Conservation (phyloP, 2,797 vertebrate genomes). For the Karalla daura region DNA sequence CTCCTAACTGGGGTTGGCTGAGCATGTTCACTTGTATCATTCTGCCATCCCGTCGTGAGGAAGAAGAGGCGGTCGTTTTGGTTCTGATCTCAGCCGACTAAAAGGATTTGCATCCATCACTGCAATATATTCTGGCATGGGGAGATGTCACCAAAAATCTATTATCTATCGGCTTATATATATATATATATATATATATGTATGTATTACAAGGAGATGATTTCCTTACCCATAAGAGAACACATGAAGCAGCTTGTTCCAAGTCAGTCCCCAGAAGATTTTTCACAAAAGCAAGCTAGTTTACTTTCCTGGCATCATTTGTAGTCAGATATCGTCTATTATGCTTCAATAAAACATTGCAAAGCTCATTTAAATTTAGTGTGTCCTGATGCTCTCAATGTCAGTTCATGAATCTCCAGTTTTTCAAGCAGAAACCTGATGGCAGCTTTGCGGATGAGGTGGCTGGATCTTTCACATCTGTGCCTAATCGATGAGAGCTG, state of each 20-base stretch:
- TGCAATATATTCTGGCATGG: slow-evolving; percentile 54
- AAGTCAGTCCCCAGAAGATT: neutral
- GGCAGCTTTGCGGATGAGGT: slow-evolving; percentile 24
- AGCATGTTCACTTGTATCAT: slow-evolving; percentile 72
- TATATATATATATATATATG: no score
- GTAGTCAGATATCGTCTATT: neutral
- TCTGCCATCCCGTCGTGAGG: slow-evolving; percentile 47
- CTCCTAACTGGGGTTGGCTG: slow-evolving; percentile 55
- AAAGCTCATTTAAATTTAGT: neutral
- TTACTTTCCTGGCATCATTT: slow-evolving; percentile 12
- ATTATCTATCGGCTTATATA: slow-evolving; percentile 59
- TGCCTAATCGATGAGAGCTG: slow-evolving; percentile 35
- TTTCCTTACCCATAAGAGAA: slow-evolving; percentile 31
- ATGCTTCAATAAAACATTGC: slow-evolving; percentile 11
- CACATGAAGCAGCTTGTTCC: slow-evolving; percentile 18
- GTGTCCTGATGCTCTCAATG: slow-evolving; percentile 6
- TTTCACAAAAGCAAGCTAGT: slow-evolving; percentile 5
- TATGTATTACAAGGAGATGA: no score
- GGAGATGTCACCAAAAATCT: slow-evolving; percentile 66
- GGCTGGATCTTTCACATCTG: slow-evolving; percentile 18
- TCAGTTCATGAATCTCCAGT: slow-evolving; percentile 2
- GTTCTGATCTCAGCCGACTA: slow-evolving; percentile 43
- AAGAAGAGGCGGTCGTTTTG: slow-evolving; percentile 56
- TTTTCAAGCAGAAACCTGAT: neutral
- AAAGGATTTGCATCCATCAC: slow-evolving; percentile 64